These are phyloP conservation scores for Bembecia ichneumoniformis DNA, from an alignment of 2,888 invertebrate species.

Conservation along the genomic window DNA sequence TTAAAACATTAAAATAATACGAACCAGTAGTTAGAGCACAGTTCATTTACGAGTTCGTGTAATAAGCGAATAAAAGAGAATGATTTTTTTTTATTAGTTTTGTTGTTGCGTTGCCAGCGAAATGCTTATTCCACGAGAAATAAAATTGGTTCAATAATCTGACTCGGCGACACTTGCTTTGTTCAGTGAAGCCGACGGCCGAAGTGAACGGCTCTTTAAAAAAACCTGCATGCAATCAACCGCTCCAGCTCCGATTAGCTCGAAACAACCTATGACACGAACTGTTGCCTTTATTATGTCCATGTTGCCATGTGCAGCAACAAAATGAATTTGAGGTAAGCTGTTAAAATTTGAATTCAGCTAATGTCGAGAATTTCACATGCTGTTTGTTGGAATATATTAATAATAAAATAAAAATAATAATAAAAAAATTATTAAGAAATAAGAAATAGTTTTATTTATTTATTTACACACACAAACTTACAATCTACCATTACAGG, in stretches of 20 bases:
- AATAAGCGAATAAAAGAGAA: constrained; percentile 1
- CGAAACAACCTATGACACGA: constrained; percentile 51
- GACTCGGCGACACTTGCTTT: constrained; percentile 48
- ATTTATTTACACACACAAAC: no score
- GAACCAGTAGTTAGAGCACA: no score
- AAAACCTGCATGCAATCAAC: constrained; percentile 51
- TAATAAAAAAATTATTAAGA: no score
- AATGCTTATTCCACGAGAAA: constrained; percentile 30
- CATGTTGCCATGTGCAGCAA: constrained; percentile 17
- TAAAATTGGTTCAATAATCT: constrained; percentile 59
- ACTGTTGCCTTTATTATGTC: constrained; percentile 41
- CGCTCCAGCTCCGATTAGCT: constrained; percentile 51
- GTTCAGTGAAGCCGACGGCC: constrained; percentile 48
- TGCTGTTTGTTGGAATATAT: no score
- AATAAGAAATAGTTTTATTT: no score
- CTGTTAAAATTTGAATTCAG: constrained; percentile 55
- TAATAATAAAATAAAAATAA: no score
- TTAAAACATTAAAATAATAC: no score
- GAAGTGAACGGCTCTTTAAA: constrained; percentile 14
- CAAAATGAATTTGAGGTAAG: constrained; percentile 20
- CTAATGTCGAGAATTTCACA: not conserved
- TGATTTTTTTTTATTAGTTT: not conserved
- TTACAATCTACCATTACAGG: no score
- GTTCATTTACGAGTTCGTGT: no score
- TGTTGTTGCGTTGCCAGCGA: constrained; percentile 1